Percentiles rank a stretch among this genome's conserved stretches.
Conservation (phyloP, 2,113 vertebrate genomes). For the Piaya cayana region DNA sequence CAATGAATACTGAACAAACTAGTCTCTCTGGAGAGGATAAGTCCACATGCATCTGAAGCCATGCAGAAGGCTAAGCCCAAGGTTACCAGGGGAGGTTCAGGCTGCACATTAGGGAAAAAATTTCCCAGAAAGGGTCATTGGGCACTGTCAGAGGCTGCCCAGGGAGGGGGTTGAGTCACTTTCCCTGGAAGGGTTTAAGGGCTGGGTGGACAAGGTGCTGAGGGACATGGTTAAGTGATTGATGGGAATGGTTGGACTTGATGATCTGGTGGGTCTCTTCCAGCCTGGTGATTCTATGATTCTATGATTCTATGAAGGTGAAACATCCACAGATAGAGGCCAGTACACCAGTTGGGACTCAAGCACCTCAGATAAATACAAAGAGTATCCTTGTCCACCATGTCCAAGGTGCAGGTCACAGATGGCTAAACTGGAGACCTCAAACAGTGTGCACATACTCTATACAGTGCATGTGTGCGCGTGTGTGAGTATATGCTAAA, state of each 20-base stretch:
- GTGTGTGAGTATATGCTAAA: not conserved
- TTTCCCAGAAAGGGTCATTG: too few species aligned
- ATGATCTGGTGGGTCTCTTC: too few species aligned
- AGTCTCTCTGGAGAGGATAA: not conserved
- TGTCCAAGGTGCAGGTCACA: not conserved
- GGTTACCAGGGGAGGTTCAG: too few species aligned
- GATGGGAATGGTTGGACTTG: too few species aligned
- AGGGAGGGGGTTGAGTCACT: too few species aligned
- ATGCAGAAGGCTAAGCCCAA: not conserved
- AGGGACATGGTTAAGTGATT: too few species aligned
- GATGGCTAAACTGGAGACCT: not conserved
- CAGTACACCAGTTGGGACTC: not conserved
- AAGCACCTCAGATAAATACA: not conserved
- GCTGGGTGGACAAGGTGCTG: too few species aligned
- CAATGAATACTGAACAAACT: not conserved
- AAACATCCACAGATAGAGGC: rapidly evolving
- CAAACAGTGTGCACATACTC: rapidly evolving
- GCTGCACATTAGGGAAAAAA: too few species aligned
- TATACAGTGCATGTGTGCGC: not conserved
- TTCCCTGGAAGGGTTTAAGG: too few species aligned
- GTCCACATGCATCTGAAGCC: not conserved
- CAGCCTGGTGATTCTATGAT: too few species aligned
- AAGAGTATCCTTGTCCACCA: not conserved
- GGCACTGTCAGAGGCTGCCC: too few species aligned
- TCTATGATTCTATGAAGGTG: too few species aligned